A percentile compares a stretch with the other conserved stretches of the same genome.
These are phyloP conservation scores for Manis pentadactyla DNA, from an alignment of 2,797 vertebrate genomes.

Conservation along the genomic window DNA sequence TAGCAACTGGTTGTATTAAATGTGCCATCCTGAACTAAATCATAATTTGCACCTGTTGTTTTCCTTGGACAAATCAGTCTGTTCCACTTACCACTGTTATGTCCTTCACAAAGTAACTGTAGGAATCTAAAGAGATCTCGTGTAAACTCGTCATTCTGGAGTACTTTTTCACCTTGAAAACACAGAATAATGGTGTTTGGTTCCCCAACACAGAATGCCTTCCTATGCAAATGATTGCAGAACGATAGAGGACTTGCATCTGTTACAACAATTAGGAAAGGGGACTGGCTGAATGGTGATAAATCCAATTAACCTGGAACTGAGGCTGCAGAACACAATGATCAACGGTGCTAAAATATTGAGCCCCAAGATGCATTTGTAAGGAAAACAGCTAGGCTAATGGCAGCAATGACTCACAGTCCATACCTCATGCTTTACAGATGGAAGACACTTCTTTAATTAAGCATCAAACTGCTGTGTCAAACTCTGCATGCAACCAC, in stretches of 20 bases:
- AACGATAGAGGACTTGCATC: slow-evolving; percentile 77
- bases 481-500: slow-evolving; percentile 84
- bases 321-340: slow-evolving; percentile 67
- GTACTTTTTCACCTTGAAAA: slow-evolving; percentile 96
- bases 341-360: slow-evolving; percentile 80
- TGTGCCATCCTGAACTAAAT: not conserved
- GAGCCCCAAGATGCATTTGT: slow-evolving; percentile 81
- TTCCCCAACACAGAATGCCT: slow-evolving; percentile 71
- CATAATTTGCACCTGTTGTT: not conserved
- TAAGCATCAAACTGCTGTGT: slow-evolving; percentile 78
- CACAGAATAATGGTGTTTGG: slow-evolving; percentile 74
- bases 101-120: slow-evolving; percentile 98
- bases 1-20: not conserved
- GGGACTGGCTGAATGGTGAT: slow-evolving; percentile 69
- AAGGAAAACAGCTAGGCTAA: slow-evolving; percentile 74
- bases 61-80: slow-evolving; percentile 24
- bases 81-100: slow-evolving; percentile 95
- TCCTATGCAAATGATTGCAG: slow-evolving; percentile 74
- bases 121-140: slow-evolving; percentile 98
- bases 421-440: slow-evolving; percentile 84
- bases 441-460: slow-evolving; percentile 76
- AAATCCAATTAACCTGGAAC: slow-evolving; percentile 77
- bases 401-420: slow-evolving; percentile 79
- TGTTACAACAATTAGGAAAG: slow-evolving; percentile 77
- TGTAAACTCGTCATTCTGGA: slow-evolving; percentile 99